Conservation (phyloP, 2,113 vertebrate species). For the Ptilonorhynchus violaceus region DNA sequence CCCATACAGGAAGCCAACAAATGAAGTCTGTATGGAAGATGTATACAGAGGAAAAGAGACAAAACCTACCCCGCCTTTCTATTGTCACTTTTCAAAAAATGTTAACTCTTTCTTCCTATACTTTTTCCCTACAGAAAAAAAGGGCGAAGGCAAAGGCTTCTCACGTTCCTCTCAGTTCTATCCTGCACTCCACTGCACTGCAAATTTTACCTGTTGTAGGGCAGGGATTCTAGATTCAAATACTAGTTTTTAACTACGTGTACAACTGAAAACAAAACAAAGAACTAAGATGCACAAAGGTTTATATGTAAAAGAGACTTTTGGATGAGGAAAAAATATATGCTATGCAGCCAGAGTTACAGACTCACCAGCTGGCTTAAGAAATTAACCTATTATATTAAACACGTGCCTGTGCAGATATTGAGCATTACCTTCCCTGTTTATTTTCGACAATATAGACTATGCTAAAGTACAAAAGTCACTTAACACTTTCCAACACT, state of each 20-base stretch:
- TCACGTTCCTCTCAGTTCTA: not conserved
- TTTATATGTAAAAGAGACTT: not conserved
- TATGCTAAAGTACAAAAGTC: not conserved
- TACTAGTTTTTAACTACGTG: not conserved
- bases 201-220: not conserved
- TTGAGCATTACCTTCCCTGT: not conserved
- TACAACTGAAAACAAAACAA: not conserved
- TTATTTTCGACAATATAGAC: not conserved
- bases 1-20: not conserved
- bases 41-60: not conserved
- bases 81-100: not conserved
- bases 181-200: not conserved
- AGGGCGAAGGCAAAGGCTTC: not conserved
- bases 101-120: not conserved
- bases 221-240: not conserved
- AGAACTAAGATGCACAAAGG: not conserved
- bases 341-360: not conserved
- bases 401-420: not conserved
- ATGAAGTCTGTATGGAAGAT: not conserved
- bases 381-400: not conserved
- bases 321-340: not conserved
- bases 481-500: not conserved
- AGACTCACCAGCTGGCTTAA: not conserved
- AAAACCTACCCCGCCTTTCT: not conserved
- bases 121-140: not conserved